Percentiles rank a stretch among this genome's conserved stretches.
phyloP scores from a whole-genome alignment of 2,113 vertebrate species.

The Cryptomyrus ogoouensis region DNA sequence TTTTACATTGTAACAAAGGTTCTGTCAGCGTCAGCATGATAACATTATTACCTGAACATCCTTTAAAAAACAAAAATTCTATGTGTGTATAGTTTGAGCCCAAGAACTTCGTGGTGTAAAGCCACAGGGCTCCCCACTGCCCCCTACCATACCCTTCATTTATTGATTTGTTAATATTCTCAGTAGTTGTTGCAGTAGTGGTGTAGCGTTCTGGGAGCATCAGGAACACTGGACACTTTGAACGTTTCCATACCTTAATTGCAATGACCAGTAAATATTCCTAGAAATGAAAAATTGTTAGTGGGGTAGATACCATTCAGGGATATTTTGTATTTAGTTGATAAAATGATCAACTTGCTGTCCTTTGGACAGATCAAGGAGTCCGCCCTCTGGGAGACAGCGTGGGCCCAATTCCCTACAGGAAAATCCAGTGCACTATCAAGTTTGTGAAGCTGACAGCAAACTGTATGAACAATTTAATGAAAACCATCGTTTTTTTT shows the following conservation, averaged over 20 bases:
- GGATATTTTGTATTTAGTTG: neutral
- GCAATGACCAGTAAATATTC: neutral
- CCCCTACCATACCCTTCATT: neutral
- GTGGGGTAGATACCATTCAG: neutral
- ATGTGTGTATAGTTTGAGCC: neutral
- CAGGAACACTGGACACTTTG: neutral
- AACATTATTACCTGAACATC: neutral
- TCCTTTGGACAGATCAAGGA: neutral
- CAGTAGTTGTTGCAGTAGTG: neutral
- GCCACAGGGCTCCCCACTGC: neutral
- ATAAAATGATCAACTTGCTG: neutral
- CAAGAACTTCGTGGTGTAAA: neutral
- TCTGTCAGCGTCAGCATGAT: neutral
- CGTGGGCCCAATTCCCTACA: constrained; percentile 5
- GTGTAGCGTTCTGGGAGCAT: neutral
- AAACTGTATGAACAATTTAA: constrained; percentile 35
- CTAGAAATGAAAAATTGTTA: neutral
- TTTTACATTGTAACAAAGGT: neutral
- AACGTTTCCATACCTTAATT: neutral
- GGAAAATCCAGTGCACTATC: constrained; percentile 24
- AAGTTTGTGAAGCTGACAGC: constrained; percentile 26
- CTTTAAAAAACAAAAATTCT: neutral
- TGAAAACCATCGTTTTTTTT: constrained; percentile 33
- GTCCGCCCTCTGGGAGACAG: neutral
- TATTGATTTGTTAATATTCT: neutral